Evolutionary conservation across 2,113 vertebrate genomes (phyloP).

Genomic region (Halcyon malimbica): DNA sequence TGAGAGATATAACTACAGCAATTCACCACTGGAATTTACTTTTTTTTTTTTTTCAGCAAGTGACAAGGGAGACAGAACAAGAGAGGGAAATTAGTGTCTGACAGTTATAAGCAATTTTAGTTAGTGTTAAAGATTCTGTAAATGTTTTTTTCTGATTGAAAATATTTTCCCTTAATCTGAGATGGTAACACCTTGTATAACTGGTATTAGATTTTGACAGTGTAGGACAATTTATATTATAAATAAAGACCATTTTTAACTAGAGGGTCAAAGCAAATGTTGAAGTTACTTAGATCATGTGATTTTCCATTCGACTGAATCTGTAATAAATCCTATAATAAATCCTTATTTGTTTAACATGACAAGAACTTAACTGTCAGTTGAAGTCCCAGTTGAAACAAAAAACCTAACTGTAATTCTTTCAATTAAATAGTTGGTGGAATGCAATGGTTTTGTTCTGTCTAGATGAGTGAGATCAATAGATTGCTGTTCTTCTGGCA

Average conservation of each 20-base stretch:
- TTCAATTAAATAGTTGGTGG: not conserved
- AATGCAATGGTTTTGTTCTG: not conserved
- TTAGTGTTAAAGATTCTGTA: not conserved
- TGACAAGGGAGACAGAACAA: not conserved
- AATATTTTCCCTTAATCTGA: not conserved
- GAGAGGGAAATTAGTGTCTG: not conserved
- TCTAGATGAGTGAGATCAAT: not conserved
- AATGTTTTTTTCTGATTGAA: not conserved
- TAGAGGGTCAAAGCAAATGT: not conserved
- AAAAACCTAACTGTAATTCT: not conserved
- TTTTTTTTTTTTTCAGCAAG: not conserved
- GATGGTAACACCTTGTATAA: not conserved
- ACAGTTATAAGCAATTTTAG: not conserved
- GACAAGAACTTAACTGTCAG: not conserved
- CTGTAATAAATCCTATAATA: not conserved
- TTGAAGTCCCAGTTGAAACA: not conserved
- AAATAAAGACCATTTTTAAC: not conserved
- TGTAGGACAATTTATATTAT: not conserved
- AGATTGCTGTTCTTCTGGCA: not conserved
- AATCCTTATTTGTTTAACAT: not conserved
- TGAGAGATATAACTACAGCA: not conserved
- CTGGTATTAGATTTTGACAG: not conserved
- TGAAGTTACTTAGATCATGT: not conserved
- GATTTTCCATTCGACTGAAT: not conserved
- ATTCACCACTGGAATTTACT: not conserved